Percentiles rank a stretch among this genome's conserved stretches.
Evolutionary conservation across 2,113 vertebrate genomes (phyloP).

Genomic region (Sardina pilchardus): DNA sequence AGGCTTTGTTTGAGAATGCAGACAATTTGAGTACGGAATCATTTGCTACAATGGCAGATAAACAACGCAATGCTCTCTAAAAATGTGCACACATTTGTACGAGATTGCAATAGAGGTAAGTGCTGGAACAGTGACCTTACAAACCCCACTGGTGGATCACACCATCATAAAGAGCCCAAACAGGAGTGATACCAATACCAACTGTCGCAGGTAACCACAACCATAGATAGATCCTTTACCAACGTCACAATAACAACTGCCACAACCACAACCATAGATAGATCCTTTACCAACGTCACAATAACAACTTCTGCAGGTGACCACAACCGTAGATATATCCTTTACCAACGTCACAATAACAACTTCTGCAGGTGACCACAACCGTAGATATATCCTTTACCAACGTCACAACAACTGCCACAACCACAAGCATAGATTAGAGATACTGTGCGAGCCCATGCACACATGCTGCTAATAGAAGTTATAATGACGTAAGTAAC

Average conservation of each 20-base stretch:
- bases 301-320: no score
- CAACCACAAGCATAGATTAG: not conserved
- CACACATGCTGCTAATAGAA: not conserved
- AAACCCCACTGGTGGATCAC: not conserved
- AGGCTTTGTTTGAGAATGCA: not conserved
- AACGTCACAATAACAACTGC: no score
- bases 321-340: no score
- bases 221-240: no score
- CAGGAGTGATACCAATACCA: not conserved
- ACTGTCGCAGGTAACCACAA: no score
- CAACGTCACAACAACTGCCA: no score
- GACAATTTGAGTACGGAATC: not conserved
- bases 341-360: no score
- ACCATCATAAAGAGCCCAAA: not conserved
- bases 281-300: no score
- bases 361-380: no score
- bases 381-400: no score
- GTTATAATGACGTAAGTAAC: not conserved
- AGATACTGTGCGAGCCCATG: not conserved
- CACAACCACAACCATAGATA: no score
- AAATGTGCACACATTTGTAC: not conserved
- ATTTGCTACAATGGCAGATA: no score
- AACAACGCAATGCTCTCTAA: not conserved
- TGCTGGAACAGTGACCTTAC: not conserved
- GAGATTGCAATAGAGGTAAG: not conserved